phyloP scores from a whole-genome alignment of 2,797 vertebrate species.

The Podarcis siculus region DNA sequence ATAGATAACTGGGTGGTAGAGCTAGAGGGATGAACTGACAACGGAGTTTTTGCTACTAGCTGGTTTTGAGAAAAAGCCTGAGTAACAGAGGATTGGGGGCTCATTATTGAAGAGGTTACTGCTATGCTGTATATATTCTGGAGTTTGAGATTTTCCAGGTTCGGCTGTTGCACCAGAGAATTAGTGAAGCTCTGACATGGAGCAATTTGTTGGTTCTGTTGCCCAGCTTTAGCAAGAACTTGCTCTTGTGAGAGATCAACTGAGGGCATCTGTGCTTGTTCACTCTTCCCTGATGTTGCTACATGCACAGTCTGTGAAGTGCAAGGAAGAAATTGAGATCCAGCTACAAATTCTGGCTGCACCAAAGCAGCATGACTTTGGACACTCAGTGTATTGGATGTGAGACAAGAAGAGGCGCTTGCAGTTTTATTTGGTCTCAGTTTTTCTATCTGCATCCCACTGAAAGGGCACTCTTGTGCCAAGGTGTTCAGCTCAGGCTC shows the following conservation, averaged over 20 bases:
- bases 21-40: slow-evolving; percentile 86
- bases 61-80: slow-evolving; percentile 90
- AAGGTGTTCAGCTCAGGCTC: slow-evolving; percentile 95
- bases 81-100: slow-evolving; percentile 84
- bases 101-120: slow-evolving; percentile 81
- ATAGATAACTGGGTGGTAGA: slow-evolving; percentile 88
- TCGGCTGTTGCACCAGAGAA: slow-evolving; percentile 75
- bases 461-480: slow-evolving; percentile 84
- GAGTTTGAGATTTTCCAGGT: slow-evolving; percentile 82
- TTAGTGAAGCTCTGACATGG: slow-evolving; percentile 77
- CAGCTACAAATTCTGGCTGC: slow-evolving; percentile 81
- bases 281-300: slow-evolving; percentile 70
- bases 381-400: slow-evolving; percentile 74
- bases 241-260: slow-evolving; percentile 70
- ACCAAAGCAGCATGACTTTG: slow-evolving; percentile 78
- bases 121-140: slow-evolving; percentile 86
- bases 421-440: slow-evolving; percentile 77
- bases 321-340: slow-evolving; percentile 81
- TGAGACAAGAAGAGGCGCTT: slow-evolving; percentile 77
- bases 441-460: slow-evolving; percentile 81
- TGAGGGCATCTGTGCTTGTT: slow-evolving; percentile 75
- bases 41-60: slow-evolving; percentile 85
- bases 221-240: slow-evolving; percentile 64
- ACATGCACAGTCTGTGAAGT: slow-evolving; percentile 76
- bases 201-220: slow-evolving; percentile 75